phyloP scores from a whole-genome alignment of 2,113 vertebrate species.

The Choloepus hoffmanni region DNA sequence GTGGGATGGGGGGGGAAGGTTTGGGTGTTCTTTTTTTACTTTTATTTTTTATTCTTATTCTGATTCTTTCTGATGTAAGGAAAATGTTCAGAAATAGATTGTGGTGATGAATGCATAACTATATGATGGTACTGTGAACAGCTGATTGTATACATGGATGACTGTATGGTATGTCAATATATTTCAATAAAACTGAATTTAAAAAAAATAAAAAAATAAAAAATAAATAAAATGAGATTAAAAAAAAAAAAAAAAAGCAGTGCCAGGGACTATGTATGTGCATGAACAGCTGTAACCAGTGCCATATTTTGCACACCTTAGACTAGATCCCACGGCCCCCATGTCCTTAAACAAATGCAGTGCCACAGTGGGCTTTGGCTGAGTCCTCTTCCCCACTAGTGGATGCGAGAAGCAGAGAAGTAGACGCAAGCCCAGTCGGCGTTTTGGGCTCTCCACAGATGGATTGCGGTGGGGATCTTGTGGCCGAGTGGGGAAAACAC shows the following conservation, averaged over 20 bases:
- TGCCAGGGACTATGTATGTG: rapidly evolving
- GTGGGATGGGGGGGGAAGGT: too few relatives aligned
- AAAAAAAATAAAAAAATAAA: too few relatives aligned
- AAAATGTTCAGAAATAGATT: too few relatives aligned
- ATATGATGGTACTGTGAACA: too few relatives aligned
- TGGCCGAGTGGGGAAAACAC: not conserved
- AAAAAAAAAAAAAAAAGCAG: not conserved
- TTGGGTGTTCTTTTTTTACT: too few relatives aligned
- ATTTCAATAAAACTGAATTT: too few relatives aligned
- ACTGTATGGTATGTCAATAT: too few relatives aligned
- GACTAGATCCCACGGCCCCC: not conserved
- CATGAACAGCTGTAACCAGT: rapidly evolving
- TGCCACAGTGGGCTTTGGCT: rapidly evolving
- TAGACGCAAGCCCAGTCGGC: not conserved
- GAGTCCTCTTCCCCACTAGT: not conserved
- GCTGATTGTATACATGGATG: too few relatives aligned
- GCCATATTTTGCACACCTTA: rapidly evolving
- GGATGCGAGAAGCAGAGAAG: not conserved
- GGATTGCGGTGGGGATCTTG: not conserved
- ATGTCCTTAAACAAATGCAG: rapidly evolving
- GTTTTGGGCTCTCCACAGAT: not conserved
- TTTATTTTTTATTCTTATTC: too few relatives aligned
- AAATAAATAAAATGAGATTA: too few relatives aligned
- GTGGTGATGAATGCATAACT: too few relatives aligned
- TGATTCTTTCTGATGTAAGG: too few relatives aligned